A percentile compares a stretch with the other conserved stretches of the same genome.
Conservation (phyloP, 2,797 vertebrate species). For the Syngnathus rostellatus region DNA sequence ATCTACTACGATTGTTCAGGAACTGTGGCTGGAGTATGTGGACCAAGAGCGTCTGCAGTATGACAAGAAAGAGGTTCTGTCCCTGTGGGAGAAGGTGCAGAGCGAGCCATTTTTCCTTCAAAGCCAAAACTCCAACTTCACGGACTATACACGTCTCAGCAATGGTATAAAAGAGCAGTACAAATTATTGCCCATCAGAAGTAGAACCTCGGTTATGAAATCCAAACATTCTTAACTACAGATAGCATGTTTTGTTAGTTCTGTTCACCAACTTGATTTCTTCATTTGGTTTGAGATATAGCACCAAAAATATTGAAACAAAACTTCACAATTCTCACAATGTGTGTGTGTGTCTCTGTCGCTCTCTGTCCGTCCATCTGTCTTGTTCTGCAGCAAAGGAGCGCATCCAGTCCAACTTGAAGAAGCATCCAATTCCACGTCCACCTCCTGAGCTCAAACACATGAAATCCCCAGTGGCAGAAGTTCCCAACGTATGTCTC, state of each 20-base stretch:
- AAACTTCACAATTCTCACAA: too few species aligned
- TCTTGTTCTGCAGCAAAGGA: constrained; percentile 71
- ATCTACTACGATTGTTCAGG: constrained; percentile 58
- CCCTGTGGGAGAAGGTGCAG: constrained; percentile 78
- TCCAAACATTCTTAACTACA: neutral
- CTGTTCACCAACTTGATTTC: neutral
- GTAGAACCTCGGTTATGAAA: neutral
- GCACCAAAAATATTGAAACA: neutral
- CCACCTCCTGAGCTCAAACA: constrained; percentile 66
- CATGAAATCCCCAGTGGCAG: constrained; percentile 77
- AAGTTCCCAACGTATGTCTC: constrained; percentile 70
- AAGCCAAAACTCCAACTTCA: constrained; percentile 56
- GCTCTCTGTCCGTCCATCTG: neutral
- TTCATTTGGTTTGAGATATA: neutral
- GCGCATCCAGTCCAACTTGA: constrained; percentile 81
- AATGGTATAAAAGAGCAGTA: constrained; percentile 66
- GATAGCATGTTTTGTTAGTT: neutral
- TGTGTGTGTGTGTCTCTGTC: too few species aligned
- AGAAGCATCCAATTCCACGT: constrained; percentile 77
- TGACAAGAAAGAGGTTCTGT: constrained; percentile 79
- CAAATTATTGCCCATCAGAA: neutral
- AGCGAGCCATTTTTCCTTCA: constrained; percentile 71
- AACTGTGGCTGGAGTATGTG: constrained; percentile 88
- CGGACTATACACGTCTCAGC: constrained; percentile 73
- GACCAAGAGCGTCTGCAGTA: constrained; percentile 83